phyloP scores from a whole-genome alignment of 92 coral and sea anemone genomes.

The Siderastrea siderea region DNA sequence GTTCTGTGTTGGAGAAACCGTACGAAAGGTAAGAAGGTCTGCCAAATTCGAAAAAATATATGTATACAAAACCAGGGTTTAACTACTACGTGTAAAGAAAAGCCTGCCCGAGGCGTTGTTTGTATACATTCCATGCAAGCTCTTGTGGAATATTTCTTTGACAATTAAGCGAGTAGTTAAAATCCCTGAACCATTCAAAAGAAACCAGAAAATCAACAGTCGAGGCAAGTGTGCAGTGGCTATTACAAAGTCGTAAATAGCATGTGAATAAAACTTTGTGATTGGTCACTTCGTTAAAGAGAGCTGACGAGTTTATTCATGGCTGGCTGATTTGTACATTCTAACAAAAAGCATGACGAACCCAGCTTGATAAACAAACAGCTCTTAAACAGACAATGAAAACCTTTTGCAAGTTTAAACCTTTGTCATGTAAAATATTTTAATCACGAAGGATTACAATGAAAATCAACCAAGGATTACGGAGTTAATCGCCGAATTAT shows the following conservation, averaged over 20 bases:
- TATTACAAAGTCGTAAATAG: no score
- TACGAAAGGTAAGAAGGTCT: no score
- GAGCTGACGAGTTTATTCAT: background rate
- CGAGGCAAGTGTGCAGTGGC: no score
- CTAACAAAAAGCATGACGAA: background rate
- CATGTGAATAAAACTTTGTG: no score
- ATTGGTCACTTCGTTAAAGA: background rate
- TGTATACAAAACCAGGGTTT: no score
- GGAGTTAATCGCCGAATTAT: slow-evolving; percentile 29
- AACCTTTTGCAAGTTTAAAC: background rate
- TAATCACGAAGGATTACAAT: slow-evolving; percentile 36
- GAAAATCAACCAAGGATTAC: background rate
- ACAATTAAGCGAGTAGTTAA: background rate
- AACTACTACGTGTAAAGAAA: background rate
- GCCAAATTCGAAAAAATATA: no score
- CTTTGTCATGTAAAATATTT: slow-evolving; percentile 45
- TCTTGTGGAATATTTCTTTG: background rate
- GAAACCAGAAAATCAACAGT: slow-evolving; percentile 1
- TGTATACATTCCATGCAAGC: background rate
- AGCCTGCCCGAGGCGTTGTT: background rate
- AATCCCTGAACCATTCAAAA: background rate
- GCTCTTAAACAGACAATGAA: background rate
- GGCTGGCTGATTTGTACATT: background rate
- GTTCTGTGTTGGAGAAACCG: no score
- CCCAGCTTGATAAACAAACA: background rate